These are phyloP conservation scores for Manis pentadactyla DNA, from an alignment of 2,797 vertebrate species.

Conservation along the genomic window DNA sequence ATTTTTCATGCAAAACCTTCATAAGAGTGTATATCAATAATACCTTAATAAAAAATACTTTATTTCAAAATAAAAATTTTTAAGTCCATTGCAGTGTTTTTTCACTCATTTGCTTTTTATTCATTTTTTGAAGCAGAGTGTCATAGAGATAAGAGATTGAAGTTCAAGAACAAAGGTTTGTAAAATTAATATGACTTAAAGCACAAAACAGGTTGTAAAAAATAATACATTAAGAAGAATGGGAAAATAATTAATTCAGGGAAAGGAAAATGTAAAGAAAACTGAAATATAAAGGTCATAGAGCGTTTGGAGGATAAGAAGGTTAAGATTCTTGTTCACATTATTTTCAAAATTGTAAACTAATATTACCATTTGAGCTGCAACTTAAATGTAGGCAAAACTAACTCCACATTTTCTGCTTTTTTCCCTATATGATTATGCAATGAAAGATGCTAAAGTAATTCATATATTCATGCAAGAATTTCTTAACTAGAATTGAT, in stretches of 20 bases:
- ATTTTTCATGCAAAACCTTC: too few relatives aligned
- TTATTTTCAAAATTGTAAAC: background rate
- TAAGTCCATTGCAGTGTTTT: background rate
- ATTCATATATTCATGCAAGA: conserved; percentile 62
- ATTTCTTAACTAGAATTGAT: conserved; percentile 35
- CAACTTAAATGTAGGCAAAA: background rate
- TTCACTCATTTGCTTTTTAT: background rate
- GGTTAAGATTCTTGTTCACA: background rate
- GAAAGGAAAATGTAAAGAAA: background rate
- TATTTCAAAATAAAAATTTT: background rate
- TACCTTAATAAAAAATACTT: too few relatives aligned
- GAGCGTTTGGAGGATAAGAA: background rate
- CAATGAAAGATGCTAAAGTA: conserved; percentile 20
- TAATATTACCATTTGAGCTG: background rate
- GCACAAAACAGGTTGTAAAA: background rate
- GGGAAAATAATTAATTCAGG: background rate
- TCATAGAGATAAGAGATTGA: background rate
- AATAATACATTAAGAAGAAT: background rate
- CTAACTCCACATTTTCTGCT: background rate
- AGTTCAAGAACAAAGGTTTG: background rate
- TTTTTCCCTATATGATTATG: conserved; percentile 15
- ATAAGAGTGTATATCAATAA: too few relatives aligned
- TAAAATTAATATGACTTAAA: background rate
- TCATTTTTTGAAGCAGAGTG: background rate
- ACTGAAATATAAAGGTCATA: background rate